phyloP scores from a whole-genome alignment of 1,140 invertebrate species.

The Grapholita molesta region DNA sequence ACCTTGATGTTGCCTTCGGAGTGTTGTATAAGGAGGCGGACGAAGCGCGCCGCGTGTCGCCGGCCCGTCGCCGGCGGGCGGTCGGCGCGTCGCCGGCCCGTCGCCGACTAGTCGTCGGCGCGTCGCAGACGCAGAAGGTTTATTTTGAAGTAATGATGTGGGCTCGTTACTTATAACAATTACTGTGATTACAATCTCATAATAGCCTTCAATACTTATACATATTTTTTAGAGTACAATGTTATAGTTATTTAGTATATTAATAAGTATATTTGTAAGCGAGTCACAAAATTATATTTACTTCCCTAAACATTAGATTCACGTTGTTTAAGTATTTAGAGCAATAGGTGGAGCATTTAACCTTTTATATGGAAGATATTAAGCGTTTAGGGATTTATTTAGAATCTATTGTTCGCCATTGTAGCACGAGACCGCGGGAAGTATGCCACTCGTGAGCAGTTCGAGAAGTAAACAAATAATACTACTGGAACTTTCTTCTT shows the following conservation, averaged over 20 bases:
- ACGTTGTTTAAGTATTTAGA: slow-evolving; percentile 70
- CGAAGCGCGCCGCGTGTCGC: background rate
- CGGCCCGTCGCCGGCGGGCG: background rate
- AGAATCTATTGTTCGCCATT: slow-evolving; percentile 30
- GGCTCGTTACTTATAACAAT: slow-evolving; percentile 74
- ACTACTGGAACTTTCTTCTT: no score
- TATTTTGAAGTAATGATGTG: slow-evolving; percentile 71
- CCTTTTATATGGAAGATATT: slow-evolving; percentile 67
- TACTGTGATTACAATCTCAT: slow-evolving; percentile 77
- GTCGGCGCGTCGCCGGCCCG: background rate
- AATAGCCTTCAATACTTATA: slow-evolving; percentile 77
- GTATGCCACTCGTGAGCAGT: background rate
- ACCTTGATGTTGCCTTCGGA: slow-evolving; percentile 75
- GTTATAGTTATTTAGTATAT: slow-evolving; percentile 77
- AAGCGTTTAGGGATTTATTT: slow-evolving; percentile 43
- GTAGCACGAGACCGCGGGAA: background rate
- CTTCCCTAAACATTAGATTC: slow-evolving; percentile 67
- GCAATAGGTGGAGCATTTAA: slow-evolving; percentile 71
- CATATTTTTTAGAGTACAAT: slow-evolving; percentile 78
- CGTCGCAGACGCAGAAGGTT: slow-evolving; percentile 44
- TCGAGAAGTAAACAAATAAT: no score
- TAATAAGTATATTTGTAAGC: slow-evolving; percentile 67
- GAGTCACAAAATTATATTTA: slow-evolving; percentile 75
- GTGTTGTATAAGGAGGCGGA: slow-evolving; percentile 49
- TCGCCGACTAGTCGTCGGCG: background rate